phyloP scores from a whole-genome alignment of 2,113 vertebrate species.

The Boulengeromyrus knoepffleri region DNA sequence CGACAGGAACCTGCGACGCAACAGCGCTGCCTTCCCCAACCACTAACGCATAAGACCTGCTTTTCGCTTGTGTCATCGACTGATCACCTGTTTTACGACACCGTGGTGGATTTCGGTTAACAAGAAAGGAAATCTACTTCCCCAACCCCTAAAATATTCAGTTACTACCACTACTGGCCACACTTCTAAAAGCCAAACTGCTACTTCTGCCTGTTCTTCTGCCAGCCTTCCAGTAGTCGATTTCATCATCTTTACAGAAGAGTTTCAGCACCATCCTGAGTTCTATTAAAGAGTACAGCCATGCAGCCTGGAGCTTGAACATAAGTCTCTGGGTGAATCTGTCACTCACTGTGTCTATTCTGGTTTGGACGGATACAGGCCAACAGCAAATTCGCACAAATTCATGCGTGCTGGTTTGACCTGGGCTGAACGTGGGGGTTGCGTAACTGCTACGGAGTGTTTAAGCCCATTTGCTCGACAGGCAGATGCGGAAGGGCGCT shows the following conservation, averaged over 20 bases:
- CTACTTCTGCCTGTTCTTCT: neutral
- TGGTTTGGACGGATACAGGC: neutral
- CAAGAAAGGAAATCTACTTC: neutral
- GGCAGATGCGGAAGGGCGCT: neutral
- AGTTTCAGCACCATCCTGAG: neutral
- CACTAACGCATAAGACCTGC: neutral
- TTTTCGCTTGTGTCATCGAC: neutral
- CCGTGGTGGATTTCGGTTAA: neutral
- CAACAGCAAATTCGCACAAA: neutral
- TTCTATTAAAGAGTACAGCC: neutral
- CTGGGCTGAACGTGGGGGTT: neutral
- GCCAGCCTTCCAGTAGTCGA: neutral
- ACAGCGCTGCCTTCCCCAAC: neutral
- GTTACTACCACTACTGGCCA: neutral
- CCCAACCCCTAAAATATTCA: neutral
- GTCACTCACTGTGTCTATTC: neutral
- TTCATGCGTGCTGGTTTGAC: neutral
- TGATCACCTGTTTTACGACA: neutral
- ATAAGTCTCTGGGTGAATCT: neutral
- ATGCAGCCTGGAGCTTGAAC: neutral
- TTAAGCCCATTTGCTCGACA: neutral
- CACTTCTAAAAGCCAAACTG: neutral
- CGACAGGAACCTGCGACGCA: neutral
- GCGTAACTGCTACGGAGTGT: neutral
- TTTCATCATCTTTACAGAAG: neutral